These are phyloP conservation scores for Wasmannia auropunctata DNA, from an alignment of 1,140 invertebrate genomes.

Conservation along the genomic window DNA sequence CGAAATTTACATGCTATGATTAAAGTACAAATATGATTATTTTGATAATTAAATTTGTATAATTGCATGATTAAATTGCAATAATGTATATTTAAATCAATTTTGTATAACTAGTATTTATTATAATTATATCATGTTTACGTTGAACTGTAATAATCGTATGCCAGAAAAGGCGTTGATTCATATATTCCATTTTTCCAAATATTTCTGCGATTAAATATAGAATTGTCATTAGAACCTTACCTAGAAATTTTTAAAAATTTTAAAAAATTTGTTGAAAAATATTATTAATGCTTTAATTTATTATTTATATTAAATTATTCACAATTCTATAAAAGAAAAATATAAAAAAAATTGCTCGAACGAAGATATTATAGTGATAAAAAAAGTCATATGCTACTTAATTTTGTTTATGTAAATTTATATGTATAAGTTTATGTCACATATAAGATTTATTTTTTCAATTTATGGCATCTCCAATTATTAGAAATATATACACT, in stretches of 20 bases:
- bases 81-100: constrained; percentile 20
- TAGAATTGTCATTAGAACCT: neutral
- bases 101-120: constrained; percentile 26
- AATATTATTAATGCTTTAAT: constrained; percentile 38
- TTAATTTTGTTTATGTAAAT: constrained; percentile 25
- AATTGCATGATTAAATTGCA: constrained; percentile 27
- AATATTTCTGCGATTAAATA: constrained; percentile 23
- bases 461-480: neutral
- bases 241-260: constrained; percentile 30
- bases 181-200: constrained; percentile 18
- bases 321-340: neutral
- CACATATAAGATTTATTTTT: constrained; percentile 27
- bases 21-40: constrained; percentile 46
- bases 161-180: constrained; percentile 19
- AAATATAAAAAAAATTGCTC: neutral
- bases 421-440: constrained; percentile 12
- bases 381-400: neutral
- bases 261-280: constrained; percentile 9
- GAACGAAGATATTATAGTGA: constrained; percentile 12
- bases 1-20: constrained; percentile 5
- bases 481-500: constrained; percentile 9
- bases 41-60: constrained; percentile 14
- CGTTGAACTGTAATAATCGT: constrained; percentile 38
- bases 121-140: constrained; percentile 9
- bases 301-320: constrained; percentile 35